A percentile compares a stretch with the other conserved stretches of the same genome.
Evolutionary conservation across 2,888 invertebrate species (phyloP).

Genomic region (Gasteruption jaculator): DNA sequence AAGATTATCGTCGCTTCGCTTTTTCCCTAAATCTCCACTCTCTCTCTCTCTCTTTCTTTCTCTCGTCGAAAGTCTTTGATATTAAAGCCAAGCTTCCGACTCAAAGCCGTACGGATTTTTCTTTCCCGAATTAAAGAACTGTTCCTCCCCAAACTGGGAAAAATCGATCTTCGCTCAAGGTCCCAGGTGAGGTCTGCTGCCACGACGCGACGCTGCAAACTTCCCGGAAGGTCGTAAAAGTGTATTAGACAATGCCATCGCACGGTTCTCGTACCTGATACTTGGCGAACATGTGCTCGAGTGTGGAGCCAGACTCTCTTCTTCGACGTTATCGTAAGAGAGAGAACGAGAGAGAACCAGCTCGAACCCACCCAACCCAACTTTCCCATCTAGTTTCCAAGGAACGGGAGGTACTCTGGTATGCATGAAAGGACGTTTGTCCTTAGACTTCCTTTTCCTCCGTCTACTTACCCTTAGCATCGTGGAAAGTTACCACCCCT

Average conservation of each 20-base stretch:
- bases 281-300: no score
- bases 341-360: not conserved
- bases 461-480: constrained; percentile 9
- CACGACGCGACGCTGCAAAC: no score
- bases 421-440: constrained; percentile 49
- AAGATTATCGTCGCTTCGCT: constrained; percentile 41
- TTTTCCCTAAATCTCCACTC: constrained; percentile 33
- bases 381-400: constrained; percentile 5
- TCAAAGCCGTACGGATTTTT: no score
- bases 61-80: constrained; percentile 30
- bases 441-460: constrained; percentile 24
- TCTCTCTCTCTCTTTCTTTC: constrained; percentile 6
- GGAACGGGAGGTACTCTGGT: constrained; percentile 37
- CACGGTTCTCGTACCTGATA: no score
- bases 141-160: no score
- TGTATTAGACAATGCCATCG: constrained; percentile 30
- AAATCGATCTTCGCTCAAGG: no score
- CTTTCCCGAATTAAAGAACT: no score
- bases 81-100: no score
- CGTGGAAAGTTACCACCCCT: constrained; percentile 16
- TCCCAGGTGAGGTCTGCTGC: constrained; percentile 11
- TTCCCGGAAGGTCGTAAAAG: constrained; percentile 28
- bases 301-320: constrained; percentile 5
- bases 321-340: constrained; percentile 1
- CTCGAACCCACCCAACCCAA: not conserved